Evolutionary conservation across 2,113 vertebrate genomes (phyloP).

Genomic region (Sapayoa aenigma): DNA sequence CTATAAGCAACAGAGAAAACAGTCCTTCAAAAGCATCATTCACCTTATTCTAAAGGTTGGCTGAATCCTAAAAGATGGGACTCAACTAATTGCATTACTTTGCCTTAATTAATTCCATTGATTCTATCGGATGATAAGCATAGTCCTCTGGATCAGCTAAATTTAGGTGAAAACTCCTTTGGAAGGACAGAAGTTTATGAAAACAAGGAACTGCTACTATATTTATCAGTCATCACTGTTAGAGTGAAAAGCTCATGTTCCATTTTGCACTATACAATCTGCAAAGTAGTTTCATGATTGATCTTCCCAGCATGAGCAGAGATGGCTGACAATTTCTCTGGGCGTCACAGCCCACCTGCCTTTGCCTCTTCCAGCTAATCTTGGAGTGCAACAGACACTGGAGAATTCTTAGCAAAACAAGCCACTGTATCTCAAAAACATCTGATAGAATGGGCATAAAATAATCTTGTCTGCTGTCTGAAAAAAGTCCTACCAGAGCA

Average conservation of each 20-base stretch:
- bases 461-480: neutral
- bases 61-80: neutral
- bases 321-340: neutral
- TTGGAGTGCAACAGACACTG: neutral
- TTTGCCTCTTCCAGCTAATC: neutral
- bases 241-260: neutral
- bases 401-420: neutral
- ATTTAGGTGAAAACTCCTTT: neutral
- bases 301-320: neutral
- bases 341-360: neutral
- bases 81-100: neutral
- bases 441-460: accelerated
- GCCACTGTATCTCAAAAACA: neutral
- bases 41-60: neutral
- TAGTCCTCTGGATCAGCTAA: neutral
- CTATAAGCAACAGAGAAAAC: neutral
- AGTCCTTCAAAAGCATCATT: neutral
- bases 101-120: neutral
- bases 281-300: neutral
- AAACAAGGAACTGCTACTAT: neutral
- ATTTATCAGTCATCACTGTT: neutral
- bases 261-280: neutral
- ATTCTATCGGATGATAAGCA: neutral
- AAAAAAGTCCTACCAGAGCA: neutral
- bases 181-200: neutral